Base-by-base conservation (phyloP, 2,797 vertebrate genomes). In the Sebastes iracundus region DNA sequence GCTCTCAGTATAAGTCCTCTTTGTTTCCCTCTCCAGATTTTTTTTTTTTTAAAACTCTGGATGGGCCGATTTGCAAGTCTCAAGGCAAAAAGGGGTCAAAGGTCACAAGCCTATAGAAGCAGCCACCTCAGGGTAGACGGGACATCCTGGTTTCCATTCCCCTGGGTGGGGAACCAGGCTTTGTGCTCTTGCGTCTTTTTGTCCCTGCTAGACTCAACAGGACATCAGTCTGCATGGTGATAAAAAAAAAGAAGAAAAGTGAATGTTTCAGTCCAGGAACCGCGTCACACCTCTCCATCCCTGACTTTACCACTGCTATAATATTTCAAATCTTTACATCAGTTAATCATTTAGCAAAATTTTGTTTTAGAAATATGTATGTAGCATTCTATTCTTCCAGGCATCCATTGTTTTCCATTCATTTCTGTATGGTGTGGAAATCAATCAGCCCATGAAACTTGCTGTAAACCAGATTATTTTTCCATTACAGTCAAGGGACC, bases 21-120 rank as follows among this genome's bases (percentile, higher is more conserved):
- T 95, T 95, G 94, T 95, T 92, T 91, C 83, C 80, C 58, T 67
- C 74, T 74, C 62, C 80, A 87, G 77, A 79, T 81, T 87, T 90
- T 86, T 83, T 38, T 35, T 38, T 67, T 35, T 35, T 30, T 82
- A 69, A 78, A 72, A 69, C 79, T 91, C 77, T 86, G 83, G 78
- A 79, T 67, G 75, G 80, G 53, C 77, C 78, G 70, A 88, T 88
- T 85, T 89, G 65, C 81, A 85, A 87, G 86, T 85, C 85, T 85
- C 75, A 65, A 87, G 84, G 84, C 87, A 82, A 64, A 61, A 76
- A 52, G 72, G 55, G 91, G 91, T 89, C 90, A 93, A 88, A 93
- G 93, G 91, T 30, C 88, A 87, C 7, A 11, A 28, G 77, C 70
- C 76, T 58, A 76, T 74, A 79, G 79, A 89, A 75, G 72, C 80